A percentile compares a stretch with the other conserved stretches of the same genome.
These are phyloP conservation scores for Poicephalus meyeri DNA, from an alignment of 2,113 vertebrate genomes.

Conservation along the genomic window DNA sequence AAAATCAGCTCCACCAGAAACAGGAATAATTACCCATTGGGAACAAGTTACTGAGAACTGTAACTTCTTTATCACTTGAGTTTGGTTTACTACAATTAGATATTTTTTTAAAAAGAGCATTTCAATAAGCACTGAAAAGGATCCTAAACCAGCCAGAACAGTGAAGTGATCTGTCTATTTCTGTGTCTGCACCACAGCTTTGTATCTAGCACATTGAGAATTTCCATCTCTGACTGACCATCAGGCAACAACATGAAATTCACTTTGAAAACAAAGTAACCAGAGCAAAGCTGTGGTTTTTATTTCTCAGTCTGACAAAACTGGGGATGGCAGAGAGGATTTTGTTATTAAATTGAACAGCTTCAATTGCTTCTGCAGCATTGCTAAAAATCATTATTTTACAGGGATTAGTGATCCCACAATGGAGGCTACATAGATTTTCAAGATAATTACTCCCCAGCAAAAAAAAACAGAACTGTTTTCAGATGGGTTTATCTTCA, in stretches of 20 bases:
- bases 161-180: background rate
- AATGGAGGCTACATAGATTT: conserved; percentile 46
- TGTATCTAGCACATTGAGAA: background rate
- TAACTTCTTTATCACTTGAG: background rate
- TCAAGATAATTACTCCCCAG: conserved; percentile 53
- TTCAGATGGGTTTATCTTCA: conserved; percentile 29
- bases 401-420: conserved; percentile 56
- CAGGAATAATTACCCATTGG: background rate
- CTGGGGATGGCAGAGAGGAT: conserved; percentile 31
- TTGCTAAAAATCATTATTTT: conserved; percentile 51
- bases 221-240: background rate
- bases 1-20: background rate
- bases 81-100: background rate
- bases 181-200: background rate
- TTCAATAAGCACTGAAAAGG: background rate
- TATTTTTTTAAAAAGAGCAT: background rate
- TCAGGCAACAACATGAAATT: conserved; percentile 13
- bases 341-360: conserved; percentile 61
- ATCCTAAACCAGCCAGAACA: background rate
- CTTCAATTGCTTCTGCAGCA: conserved; percentile 22
- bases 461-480: background rate
- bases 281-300: conserved; percentile 14
- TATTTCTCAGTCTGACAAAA: conserved; percentile 32
- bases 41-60: background rate
- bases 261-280: background rate